Evolutionary conservation across 2,797 vertebrate species (phyloP).

Genomic region (Macrochelys suwanniensis): DNA sequence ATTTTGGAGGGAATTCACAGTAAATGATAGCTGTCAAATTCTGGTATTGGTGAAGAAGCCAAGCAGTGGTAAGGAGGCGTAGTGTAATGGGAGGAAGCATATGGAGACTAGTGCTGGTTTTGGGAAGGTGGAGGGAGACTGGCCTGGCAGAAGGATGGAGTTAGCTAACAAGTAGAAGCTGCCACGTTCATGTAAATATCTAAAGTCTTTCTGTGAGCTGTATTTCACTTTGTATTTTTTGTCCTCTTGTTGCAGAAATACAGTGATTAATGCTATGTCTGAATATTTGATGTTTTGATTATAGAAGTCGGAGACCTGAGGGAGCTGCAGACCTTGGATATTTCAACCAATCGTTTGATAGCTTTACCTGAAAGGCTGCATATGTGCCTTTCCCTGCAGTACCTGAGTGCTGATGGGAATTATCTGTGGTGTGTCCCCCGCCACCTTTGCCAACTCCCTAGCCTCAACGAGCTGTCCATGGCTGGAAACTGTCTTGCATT

Average conservation of each 20-base stretch:
- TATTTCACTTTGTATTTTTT: not conserved
- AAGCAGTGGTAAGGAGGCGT: not conserved
- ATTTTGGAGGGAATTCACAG: not conserved
- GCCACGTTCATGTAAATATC: not conserved
- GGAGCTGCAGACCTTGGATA: conserved; percentile 94
- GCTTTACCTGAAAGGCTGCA: conserved; percentile 91
- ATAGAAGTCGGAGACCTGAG: conserved; percentile 94
- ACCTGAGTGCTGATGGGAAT: conserved; percentile 94
- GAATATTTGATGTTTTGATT: conserved; percentile 48
- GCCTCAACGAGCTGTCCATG: conserved; percentile 97
- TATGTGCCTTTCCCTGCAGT: conserved; percentile 93
- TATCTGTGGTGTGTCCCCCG: conserved; percentile 90
- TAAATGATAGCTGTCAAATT: not conserved
- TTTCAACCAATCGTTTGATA: conserved; percentile 92
- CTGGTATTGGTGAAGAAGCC: not conserved
- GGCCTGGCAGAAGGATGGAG: not conserved
- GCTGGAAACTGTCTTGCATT: conserved; percentile 93
- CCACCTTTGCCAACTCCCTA: conserved; percentile 94
- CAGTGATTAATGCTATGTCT: not conserved
- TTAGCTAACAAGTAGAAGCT: not conserved
- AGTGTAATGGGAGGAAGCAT: not conserved
- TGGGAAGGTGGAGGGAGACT: not conserved
- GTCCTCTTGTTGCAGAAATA: not conserved
- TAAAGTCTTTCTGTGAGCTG: not conserved
- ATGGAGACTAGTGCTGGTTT: not conserved